These are phyloP conservation scores for Drosophila novamexicana DNA, from an alignment of 1,140 invertebrate genomes.

Conservation along the genomic window DNA sequence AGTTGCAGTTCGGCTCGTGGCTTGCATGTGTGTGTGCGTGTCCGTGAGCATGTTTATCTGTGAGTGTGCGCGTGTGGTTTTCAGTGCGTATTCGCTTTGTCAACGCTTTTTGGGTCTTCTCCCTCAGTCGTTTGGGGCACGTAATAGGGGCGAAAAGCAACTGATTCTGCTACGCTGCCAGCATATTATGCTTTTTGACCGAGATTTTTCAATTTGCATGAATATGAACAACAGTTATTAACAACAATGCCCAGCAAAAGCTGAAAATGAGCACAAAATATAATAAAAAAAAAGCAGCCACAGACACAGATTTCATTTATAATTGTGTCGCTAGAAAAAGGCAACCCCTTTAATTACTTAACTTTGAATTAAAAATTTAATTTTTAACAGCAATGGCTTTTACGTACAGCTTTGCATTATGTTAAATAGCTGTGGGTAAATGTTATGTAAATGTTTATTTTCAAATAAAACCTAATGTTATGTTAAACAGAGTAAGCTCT, in stretches of 20 bases:
- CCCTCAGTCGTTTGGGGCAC: slow-evolving; percentile 6
- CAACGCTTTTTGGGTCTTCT: slow-evolving; percentile 43
- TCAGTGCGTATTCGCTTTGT: slow-evolving; percentile 49
- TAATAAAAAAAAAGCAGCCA: too few species aligned
- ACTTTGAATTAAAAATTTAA: not conserved
- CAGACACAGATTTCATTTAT: not conserved
- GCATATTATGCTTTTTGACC: slow-evolving; percentile 63
- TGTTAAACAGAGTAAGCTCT: not conserved
- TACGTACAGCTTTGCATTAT: not conserved
- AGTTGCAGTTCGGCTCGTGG: slow-evolving; percentile 30
- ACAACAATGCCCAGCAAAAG: slow-evolving; percentile 25
- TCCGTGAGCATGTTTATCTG: slow-evolving; percentile 1
- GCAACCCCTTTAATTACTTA: not conserved
- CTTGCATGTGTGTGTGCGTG: slow-evolving; percentile 12
- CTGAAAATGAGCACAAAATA: slow-evolving; percentile 13
- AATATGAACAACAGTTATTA: slow-evolving; percentile 48
- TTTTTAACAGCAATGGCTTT: not conserved
- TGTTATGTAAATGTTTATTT: not conserved
- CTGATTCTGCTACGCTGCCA: slow-evolving; percentile 26
- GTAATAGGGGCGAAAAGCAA: not conserved
- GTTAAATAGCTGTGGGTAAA: not conserved
- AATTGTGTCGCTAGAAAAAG: not conserved
- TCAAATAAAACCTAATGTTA: not conserved
- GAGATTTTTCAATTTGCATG: slow-evolving; percentile 67
- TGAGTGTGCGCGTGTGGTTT: not conserved